Base-by-base conservation (phyloP, 1,140 invertebrate species). In the Berghia stephanieae region DNA sequence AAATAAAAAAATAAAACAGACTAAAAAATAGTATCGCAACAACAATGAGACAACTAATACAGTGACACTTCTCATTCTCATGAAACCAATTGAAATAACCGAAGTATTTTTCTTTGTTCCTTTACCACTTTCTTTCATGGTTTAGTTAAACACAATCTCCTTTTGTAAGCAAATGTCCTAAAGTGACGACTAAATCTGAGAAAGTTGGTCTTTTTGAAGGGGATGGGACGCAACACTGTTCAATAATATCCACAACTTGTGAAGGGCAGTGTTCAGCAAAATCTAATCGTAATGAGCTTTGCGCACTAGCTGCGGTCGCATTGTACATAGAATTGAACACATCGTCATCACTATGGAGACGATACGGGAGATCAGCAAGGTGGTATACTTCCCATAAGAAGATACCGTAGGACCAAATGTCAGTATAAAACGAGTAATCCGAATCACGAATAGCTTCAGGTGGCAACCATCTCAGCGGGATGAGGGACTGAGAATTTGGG, bases 391-490 rank as follows among this genome's bases (percentile, higher is more conserved):
- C 88, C 86, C 87, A 89, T 60, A 88, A 70, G 72, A 88, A 88
- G 40, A 88, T 84, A 57, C 88, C 88, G 79, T 79, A 89, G 3
- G 88, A 82, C 88, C 88, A 89, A 36, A 89, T 84, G 70, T 89
- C 88, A 79, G 85, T 86, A 76, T 87, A 85, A 36, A 79, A 83
- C 27, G 86, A 85, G 89, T 74, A 96, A 49, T 72, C 57, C 0
- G 21, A 43, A 18, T 71, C 75, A 21, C 63, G 31, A 0, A 96
- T 93, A 1, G 95, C 95, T 88, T 98, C 96, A 27, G 93, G 92
- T 0, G 96, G 94, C 84, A 97, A 85, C 96, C 96, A 98, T 79
- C 96, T 91, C 16, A 96, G 86, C 0, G 95, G 95, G 34, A 96
- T 91, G 46, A 93, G 89, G 90, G 93, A 86, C 74, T 88, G 86